Evolutionary conservation across 2,888 invertebrate species (phyloP).

Genomic region (Leptodirus hochenwartii): DNA sequence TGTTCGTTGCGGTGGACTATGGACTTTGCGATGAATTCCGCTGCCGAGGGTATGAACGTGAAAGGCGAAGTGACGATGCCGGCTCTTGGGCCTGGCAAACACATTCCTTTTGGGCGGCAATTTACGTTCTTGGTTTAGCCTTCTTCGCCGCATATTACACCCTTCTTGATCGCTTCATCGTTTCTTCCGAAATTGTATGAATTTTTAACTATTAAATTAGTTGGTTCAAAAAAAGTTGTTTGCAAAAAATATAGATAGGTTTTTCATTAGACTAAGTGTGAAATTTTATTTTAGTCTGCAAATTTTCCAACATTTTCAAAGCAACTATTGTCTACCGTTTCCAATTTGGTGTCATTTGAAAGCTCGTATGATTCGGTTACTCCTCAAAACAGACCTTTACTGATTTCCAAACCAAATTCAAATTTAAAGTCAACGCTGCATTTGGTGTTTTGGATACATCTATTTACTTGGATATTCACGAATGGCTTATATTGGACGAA

Average conservation of each 20-base stretch:
- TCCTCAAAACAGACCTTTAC: constrained; percentile 12
- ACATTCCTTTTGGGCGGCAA: constrained; percentile 35
- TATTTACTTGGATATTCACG: constrained; percentile 26
- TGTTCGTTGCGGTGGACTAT: constrained; percentile 41
- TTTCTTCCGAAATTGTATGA: constrained; percentile 18
- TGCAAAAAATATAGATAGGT: not conserved
- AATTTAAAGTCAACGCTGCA: constrained; percentile 22
- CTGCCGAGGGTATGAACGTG: constrained; percentile 33
- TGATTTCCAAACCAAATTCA: constrained; percentile 12
- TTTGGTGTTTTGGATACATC: constrained; percentile 29
- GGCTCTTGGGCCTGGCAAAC: constrained; percentile 31
- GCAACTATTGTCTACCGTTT: constrained; percentile 30
- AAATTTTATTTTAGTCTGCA: constrained; percentile 15
- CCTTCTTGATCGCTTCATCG: constrained; percentile 26
- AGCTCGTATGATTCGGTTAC: constrained; percentile 16
- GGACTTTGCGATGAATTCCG: constrained; percentile 40
- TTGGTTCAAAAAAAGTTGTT: constrained; percentile 1
- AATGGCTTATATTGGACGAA: constrained; percentile 32
- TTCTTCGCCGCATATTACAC: constrained; percentile 34
- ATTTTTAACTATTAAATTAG: constrained; percentile 8
- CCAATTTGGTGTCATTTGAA: constrained; percentile 31
- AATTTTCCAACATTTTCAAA: constrained; percentile 18
- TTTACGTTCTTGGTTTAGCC: constrained; percentile 33
- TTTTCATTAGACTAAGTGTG: constrained; percentile 4
- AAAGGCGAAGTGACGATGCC: constrained; percentile 23